Evolutionary conservation across 30 jellyfish, hydroid and myxozoan species (phyloP), one percentile per base, ranked within the genome.

Genomic region (Rhopilema esculentum): DNA sequence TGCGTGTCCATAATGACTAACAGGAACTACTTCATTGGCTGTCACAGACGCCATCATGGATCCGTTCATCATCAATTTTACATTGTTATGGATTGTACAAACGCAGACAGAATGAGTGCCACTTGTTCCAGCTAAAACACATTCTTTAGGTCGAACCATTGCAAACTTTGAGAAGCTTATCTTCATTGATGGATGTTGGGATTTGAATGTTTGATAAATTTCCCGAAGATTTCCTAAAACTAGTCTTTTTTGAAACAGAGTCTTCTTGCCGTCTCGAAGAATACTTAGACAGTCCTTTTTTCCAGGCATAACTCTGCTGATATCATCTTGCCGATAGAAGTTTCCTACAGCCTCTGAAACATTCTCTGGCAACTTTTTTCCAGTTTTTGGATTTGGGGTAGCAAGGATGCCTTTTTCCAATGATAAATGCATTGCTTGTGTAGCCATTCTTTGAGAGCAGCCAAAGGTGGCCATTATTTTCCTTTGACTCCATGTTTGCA

Each of bases 41-140:
- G 75, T 52, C 49, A 53, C 21, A 0, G 24, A 12, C 33, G 27
- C 90, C 90, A 86, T 73, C 61, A 12, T 18, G 28, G 64, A 50
- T 1, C 63, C 30, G 78, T 23, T 49, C 86, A 82, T 65, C 94
- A 89, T 82, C n/a, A 89, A 90, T 51, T 82, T 82, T 19, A 82
- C 86, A 61, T 83, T 89, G 28, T 82, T 40, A 57, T 80, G 97
- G 17, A 71, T n/a, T n/a, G 73, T 75, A 27, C 97, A 89, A 1
- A 89, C 97, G 72, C 90, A 89, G 6, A 89, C 94, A 57, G 80
- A 33, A 50, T 79, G 94, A 17, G 77, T 89, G 25, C 97, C 91
- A 78, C 87, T 66, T 23, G 86, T 29, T 1, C 86, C 91, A 26
- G 91, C 91, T 25, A 66, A 26, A 7, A 87, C 91, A 51, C 89